These are phyloP conservation scores for Saguinus imperator DNA, from an alignment of 2,113 vertebrate species.

Conservation along the genomic window DNA sequence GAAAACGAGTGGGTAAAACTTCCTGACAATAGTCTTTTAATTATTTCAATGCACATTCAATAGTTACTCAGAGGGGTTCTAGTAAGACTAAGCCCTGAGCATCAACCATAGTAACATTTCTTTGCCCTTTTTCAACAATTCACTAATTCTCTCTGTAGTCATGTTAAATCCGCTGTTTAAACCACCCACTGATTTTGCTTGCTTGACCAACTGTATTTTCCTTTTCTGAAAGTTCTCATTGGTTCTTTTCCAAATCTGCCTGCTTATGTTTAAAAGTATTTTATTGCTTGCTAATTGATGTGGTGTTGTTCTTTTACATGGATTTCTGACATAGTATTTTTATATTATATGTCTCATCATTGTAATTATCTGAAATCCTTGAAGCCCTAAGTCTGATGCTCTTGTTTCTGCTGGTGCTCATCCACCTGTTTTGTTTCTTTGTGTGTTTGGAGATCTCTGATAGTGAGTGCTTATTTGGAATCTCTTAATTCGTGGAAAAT, in stretches of 20 bases:
- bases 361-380: background rate
- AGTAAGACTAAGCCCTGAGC: background rate
- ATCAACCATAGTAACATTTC: no score
- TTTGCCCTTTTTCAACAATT: background rate
- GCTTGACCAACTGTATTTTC: background rate
- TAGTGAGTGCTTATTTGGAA: background rate
- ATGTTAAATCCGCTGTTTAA: background rate
- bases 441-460: background rate
- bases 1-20: background rate
- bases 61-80: background rate
- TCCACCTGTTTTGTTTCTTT: background rate
- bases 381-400: background rate
- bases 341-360: background rate
- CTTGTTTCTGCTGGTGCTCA: background rate
- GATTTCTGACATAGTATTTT: background rate
- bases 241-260: background rate
- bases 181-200: background rate
- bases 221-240: background rate
- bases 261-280: background rate
- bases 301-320: background rate
- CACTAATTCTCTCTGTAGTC: background rate
- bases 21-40: background rate
- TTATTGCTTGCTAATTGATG: background rate
- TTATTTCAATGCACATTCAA: background rate
- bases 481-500: background rate